These are phyloP conservation scores for Ctenodactylus gundi DNA, from an alignment of 2,113 vertebrate species.

Conservation along the genomic window DNA sequence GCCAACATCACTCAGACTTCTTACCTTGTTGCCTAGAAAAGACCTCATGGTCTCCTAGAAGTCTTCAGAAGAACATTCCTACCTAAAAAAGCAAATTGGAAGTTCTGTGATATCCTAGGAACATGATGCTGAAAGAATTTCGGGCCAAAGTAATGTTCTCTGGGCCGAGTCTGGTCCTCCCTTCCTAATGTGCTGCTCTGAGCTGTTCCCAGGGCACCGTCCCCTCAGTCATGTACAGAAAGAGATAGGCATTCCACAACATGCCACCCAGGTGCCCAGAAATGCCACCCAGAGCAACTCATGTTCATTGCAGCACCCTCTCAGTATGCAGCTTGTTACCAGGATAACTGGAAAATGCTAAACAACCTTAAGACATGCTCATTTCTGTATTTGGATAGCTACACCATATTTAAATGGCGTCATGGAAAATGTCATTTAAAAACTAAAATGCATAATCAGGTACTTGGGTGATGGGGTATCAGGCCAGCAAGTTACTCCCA, in stretches of 20 bases:
- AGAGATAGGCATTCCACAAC: background rate
- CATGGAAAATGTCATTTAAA: background rate
- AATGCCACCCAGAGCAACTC: background rate
- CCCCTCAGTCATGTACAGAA: too few relatives aligned
- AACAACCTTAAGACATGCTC: too few relatives aligned
- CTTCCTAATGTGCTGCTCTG: background rate
- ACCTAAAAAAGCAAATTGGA: background rate
- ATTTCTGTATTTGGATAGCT: background rate
- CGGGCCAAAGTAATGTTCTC: background rate
- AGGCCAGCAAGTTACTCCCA: background rate
- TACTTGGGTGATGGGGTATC: background rate
- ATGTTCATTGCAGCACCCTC: background rate
- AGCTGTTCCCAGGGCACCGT: accelerated
- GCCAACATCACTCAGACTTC: background rate
- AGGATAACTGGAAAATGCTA: background rate
- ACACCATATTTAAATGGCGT: background rate
- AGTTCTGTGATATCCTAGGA: background rate
- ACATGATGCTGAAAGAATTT: background rate
- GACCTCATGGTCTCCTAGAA: background rate
- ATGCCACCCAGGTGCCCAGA: background rate
- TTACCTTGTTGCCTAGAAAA: background rate
- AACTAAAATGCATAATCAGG: background rate
- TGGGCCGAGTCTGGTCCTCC: background rate
- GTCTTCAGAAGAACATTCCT: background rate
- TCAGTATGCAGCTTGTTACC: background rate